Conservation (phyloP, 2,888 invertebrate genomes). For the Stegana nigrithorax region DNA sequence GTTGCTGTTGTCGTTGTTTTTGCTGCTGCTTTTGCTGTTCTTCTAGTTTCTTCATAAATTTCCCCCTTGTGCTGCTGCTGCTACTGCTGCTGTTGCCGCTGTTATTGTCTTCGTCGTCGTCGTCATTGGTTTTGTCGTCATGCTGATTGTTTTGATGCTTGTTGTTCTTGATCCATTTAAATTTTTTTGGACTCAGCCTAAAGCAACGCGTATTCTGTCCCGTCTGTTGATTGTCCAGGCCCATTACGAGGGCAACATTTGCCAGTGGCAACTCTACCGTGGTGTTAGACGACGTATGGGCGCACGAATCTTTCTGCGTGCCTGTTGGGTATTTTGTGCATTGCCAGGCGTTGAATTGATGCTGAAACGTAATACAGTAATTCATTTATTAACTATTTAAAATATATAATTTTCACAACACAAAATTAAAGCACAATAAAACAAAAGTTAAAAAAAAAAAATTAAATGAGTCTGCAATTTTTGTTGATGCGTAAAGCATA, state of each 20-base stretch:
- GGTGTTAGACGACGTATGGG: slow-evolving; percentile 62
- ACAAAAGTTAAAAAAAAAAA: slow-evolving; percentile 9
- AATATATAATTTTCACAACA: too few species aligned
- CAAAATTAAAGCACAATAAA: too few species aligned
- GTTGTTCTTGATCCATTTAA: neutral
- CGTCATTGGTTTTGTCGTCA: slow-evolving; percentile 19
- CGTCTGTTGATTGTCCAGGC: slow-evolving; percentile 29
- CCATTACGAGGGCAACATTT: slow-evolving; percentile 18
- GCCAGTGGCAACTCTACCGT: slow-evolving; percentile 61
- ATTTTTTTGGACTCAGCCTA: neutral
- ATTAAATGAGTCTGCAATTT: neutral
- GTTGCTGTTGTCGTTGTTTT: neutral
- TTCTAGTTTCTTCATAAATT: neutral
- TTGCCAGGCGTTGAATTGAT: slow-evolving; percentile 57
- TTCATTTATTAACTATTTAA: too few species aligned
- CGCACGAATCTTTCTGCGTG: slow-evolving; percentile 63
- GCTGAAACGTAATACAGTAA: too few species aligned
- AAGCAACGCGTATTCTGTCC: slow-evolving; percentile 27
- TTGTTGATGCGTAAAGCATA: too few species aligned
- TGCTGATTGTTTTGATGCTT: neutral
- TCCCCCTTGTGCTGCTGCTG: slow-evolving; percentile 12
- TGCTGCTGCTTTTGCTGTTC: neutral
- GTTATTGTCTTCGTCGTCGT: slow-evolving; percentile 18
- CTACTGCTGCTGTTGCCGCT: slow-evolving; percentile 28
- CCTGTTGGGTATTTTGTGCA: slow-evolving; percentile 48